Conservation (phyloP, 2,797 vertebrate genomes). For the Chiloscyllium punctatum region DNA sequence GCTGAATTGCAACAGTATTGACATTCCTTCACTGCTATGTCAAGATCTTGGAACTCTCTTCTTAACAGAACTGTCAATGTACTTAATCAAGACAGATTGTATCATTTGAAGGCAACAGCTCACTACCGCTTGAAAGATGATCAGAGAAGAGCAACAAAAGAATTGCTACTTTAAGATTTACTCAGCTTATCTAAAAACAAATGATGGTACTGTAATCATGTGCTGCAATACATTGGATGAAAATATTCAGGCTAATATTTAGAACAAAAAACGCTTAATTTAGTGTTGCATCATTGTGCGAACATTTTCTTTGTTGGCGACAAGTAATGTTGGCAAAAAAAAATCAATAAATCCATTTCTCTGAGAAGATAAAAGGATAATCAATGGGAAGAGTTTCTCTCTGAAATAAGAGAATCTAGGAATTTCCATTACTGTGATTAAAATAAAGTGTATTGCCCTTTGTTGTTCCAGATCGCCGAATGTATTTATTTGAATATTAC, state of each 20-base stretch:
- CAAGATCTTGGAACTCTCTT: too few relatives aligned
- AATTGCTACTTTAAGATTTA: not conserved
- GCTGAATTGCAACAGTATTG: too few relatives aligned
- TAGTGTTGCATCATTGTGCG: too few relatives aligned
- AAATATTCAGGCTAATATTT: not conserved
- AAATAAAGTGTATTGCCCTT: not conserved
- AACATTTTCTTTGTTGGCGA: not conserved
- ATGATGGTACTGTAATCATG: not conserved
- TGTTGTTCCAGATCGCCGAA: not conserved
- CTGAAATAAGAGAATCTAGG: not conserved
- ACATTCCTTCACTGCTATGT: too few relatives aligned
- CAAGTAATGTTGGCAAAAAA: not conserved
- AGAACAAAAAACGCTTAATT: not conserved
- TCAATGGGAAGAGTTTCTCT: not conserved
- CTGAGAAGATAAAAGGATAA: not conserved
- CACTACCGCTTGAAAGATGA: too few relatives aligned
- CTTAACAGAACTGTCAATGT: too few relatives aligned
- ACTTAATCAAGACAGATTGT: too few relatives aligned
- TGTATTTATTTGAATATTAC: not conserved
- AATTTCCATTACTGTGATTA: not conserved
- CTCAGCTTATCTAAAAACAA: too few relatives aligned
- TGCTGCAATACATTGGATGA: not conserved
- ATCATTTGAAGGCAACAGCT: too few relatives aligned
- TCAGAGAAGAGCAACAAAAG: too few relatives aligned
- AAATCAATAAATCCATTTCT: not conserved